Evolutionary conservation across 2,797 vertebrate species (phyloP), one percentile per base, ranked within the genome.

Genomic region (Pseudochromis fuscus): DNA sequence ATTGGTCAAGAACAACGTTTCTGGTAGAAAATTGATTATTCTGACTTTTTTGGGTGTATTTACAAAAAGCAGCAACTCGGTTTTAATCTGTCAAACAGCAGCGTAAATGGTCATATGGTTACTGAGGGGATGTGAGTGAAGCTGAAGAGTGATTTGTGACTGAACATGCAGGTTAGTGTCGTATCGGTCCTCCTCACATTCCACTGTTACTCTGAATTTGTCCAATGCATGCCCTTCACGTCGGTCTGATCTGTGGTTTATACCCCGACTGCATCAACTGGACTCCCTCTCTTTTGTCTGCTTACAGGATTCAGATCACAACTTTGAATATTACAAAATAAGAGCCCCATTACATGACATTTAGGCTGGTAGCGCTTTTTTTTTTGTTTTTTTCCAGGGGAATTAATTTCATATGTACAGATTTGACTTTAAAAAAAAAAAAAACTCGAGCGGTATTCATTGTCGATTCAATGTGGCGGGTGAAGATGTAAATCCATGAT

Each of bases 171-270:
- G 52, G 46, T 79, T 65, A 30, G 55, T 67, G 74, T 68, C 30
- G 73, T 53, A 33, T 74, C 18, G 6, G 70, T 75, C 62, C 62
- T 84, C 72, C 74, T 82, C 79, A 84, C 87, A 81, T 88, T 89
- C 79, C 82, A 56, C 74, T 67, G 57, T 75, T 75, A 65, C 65
- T 40, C 70, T 38, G 55, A 64, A 31, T 69, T 60, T 53, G 56
- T 67, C 58, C 67, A 16, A 16, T 61, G 75, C 81, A 67, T 68
- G 67, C 70, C 53, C 59, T 48, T 72, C 25, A 40, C 58, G 21
- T 55, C 16, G 71, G 58, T 85, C 74, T 51, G 23, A 78, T 72
- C 77, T 77, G 68, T 75, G 77, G 64, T 80, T 2, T 69, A 23
- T 44, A 51, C 52, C 65, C 59, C 3, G 33, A 58, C 72, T 58